Evolutionary conservation across 2,797 vertebrate genomes (phyloP), one percentile per base, ranked within the genome.

Genomic region (Silurus lanzhouensis): DNA sequence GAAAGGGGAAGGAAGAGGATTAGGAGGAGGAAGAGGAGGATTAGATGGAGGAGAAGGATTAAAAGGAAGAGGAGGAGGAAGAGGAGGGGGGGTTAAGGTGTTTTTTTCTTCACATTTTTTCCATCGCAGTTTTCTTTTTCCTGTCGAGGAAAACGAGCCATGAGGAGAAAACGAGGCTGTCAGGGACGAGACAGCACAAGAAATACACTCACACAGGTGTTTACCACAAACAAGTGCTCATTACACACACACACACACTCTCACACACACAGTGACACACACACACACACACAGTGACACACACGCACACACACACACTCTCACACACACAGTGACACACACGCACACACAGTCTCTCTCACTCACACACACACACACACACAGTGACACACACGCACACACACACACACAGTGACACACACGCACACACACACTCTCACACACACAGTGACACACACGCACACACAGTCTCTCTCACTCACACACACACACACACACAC

Each of bases 111-210:
- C 31, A 38, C 31, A 38, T 38, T 52, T 46, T 52, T 19, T 13
- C n/a, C 72, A 17, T 15, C 22, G 31, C 80, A 57, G 46, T 70
- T 70, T 57, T 64, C 70, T 83, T 9, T 70, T 75, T 52, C 31
- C 58, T 74, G 82, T 48, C 38, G 70, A 63, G 58, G 27, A 4
- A 12, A 60, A 61, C 14, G 66, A 13, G 76, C 58, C 31, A 31
- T 66, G 82, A 83, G 71, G 70, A 83, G 71, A 83, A 83, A 83
- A 75, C 71, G 25, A 83, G 71, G 38, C 82, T 89, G 89, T 88
- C 89, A 91, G 83, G 80, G 48, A 82, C 27, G 74, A 88, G 81
- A 74, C 84, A 58, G 83, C 61, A 55, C 84, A 75, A 83, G 85
- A 88, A 83, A 86, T 85, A 63, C 57, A 27, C 60, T 83, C 82